phyloP scores from a whole-genome alignment of 2,888 invertebrate species.

The Oxystoma pomonae region DNA sequence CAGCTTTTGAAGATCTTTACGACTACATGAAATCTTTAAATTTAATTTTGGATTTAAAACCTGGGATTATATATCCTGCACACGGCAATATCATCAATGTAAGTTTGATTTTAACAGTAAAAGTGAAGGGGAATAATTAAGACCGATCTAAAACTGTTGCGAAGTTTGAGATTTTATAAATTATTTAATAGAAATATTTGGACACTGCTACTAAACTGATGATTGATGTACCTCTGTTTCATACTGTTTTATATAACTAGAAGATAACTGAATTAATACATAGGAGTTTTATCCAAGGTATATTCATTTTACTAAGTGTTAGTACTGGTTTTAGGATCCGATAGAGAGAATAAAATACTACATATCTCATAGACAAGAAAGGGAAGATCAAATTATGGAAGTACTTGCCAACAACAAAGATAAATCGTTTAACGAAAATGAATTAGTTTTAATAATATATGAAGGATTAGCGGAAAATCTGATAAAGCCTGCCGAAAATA shows the following conservation, averaged over 20 bases:
- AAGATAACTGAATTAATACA: no score
- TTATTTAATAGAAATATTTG: no score
- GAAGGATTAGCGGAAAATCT: slow-evolving; percentile 70
- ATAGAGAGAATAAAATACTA: slow-evolving; percentile 71
- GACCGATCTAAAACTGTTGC: no score
- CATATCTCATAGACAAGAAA: slow-evolving; percentile 76
- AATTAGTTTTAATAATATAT: slow-evolving; percentile 79
- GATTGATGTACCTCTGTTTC: no score
- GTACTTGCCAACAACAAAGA: slow-evolving; percentile 54
- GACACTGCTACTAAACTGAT: no score
- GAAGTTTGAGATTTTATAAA: no score
- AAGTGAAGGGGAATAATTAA: no score
- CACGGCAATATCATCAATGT: slow-evolving; percentile 82
- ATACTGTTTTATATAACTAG: no score
- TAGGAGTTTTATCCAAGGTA: no score
- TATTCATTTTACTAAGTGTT: neutral
- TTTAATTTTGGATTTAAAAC: slow-evolving; percentile 67
- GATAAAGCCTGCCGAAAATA: slow-evolving; percentile 76
- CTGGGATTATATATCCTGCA: slow-evolving; percentile 83
- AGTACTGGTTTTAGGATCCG: slow-evolving; percentile 44
- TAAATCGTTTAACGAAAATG: slow-evolving; percentile 62
- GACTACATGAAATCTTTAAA: slow-evolving; percentile 86
- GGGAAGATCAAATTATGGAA: slow-evolving; percentile 82
- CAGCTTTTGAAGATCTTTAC: slow-evolving; percentile 89
- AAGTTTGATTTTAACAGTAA: no score